Base-by-base conservation (phyloP, 1,140 invertebrate genomes). In the Drosophila azteca region DNA sequence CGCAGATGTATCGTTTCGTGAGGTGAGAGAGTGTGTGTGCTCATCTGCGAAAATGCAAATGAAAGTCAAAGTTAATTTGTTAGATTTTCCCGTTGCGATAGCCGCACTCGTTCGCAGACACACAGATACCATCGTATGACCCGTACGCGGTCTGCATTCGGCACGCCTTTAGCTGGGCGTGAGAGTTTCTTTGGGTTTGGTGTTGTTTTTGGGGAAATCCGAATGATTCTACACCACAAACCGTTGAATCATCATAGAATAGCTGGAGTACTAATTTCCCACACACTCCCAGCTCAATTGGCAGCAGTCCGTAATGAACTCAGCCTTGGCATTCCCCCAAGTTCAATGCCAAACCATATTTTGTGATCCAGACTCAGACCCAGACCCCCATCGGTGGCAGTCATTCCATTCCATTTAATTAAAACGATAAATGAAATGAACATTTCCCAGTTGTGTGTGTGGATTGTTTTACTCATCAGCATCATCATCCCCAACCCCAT, bases 11-110 rank as follows among this genome's bases (percentile, higher is more conserved):
- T 31, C 24, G 24, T 26, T 9, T 9, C 55, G 63, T 41, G 63
- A 67, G 62, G 62, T 68, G 41, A 20, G 51, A 29, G 62, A 68
- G 65, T 70, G 67, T 62, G n/a, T 69, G 62, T 62, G 63, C 77
- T 63, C 68, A 69, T 71, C 78, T 81, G 82, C 71, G 45, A 1
- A 88, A 79, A 87, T 87, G 83, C 64, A 87, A 87, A 88, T 83
- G 83, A 87, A 87, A 87, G 83, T 81, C 79, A 88, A 87, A 87
- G 83, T 73, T 83, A 83, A 87, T 88, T 89, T 88, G 79, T 88
- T 70, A 88, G 83, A 87, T 87, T 87, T 88, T 61, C 82, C 75
- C 79, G 70, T 66, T 63, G 59, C 65, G 72, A 64, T 84, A 50
- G 39, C 43, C 51, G 41, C 55, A 61, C 20, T 20, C 43, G 26